Evolutionary conservation across 1,140 invertebrate genomes (phyloP), one percentile per base, ranked within the genome.

Genomic region (Tribolium castaneum): DNA sequence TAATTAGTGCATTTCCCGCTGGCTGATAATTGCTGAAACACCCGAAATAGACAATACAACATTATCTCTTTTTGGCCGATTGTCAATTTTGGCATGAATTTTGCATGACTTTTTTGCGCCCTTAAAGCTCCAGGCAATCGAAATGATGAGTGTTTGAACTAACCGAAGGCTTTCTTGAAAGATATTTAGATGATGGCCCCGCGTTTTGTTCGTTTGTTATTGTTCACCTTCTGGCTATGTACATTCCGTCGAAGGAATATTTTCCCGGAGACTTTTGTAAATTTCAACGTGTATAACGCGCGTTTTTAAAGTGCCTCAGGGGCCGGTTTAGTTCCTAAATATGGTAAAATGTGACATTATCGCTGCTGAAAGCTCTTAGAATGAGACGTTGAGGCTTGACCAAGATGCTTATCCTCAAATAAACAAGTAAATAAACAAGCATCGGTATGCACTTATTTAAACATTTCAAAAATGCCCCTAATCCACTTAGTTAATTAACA

Each of bases 191-290:
- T 77, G 75, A 77, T 77, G 54, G 75, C 39, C 14, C 54, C 45
- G 52, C 56, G 54, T 76, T 66, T 76, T 66, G 75, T 62, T 71
- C 66, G 66, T 56, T 77, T 77, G 66, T 77, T 77, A 77, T 77
- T 71, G 49, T 77, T 72, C 30, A 54, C 66, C 76, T 56, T 72
- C 13, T 45, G 76, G 76, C 76, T 77, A 71, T 77, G 76, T 77
- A 62, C 59, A 66, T 66, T 66, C 59, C 59, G 30, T 62, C 25
- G 10, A 35, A 66, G 12, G 59, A 66, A 66, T 35, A 62, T 62
- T 62, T 62, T 62, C 56, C 25, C 22, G 56, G 9, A 62, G 56
- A 62, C 56, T 62, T 62, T 62, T 10, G 22, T 62, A 30, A 25
- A 62, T 62, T 13, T 62, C 13, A 50, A 50, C 45, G 45, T 50